Conservation (phyloP, 2,113 vertebrate genomes). For the Lamprotornis superbus region DNA sequence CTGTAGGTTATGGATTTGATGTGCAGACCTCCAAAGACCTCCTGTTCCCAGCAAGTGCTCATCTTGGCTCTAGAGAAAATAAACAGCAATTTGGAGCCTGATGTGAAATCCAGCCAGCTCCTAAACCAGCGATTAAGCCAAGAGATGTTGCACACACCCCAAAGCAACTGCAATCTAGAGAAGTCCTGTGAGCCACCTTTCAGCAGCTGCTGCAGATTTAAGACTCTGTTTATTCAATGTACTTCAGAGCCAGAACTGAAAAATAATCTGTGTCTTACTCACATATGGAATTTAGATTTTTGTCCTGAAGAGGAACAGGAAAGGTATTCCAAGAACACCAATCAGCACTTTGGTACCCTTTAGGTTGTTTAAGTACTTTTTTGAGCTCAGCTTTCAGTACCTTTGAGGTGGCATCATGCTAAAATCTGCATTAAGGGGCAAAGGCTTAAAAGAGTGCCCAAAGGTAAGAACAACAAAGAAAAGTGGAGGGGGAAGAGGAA, state of each 20-base stretch:
- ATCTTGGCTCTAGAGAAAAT: neutral
- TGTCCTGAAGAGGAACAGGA: neutral
- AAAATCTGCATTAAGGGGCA: neutral
- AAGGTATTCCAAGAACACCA: neutral
- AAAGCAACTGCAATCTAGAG: neutral
- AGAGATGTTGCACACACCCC: neutral
- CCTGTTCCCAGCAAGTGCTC: neutral
- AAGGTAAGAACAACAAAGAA: neutral
- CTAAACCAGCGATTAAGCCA: neutral
- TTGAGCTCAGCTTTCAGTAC: neutral
- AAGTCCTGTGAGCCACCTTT: neutral
- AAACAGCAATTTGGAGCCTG: neutral
- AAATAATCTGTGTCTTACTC: neutral
- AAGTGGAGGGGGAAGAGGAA: accelerated
- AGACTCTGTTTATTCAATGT: neutral
- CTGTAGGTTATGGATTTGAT: neutral
- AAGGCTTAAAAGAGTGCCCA: neutral
- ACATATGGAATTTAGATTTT: neutral
- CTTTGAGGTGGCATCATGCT: neutral
- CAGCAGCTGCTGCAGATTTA: slow-evolving; percentile 2
- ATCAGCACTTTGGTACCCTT: neutral
- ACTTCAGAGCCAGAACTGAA: neutral
- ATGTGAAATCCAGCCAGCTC: neutral
- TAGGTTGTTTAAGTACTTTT: neutral
- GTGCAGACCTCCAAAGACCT: neutral